These are phyloP conservation scores for Macropis europaea DNA, from an alignment of 2,888 invertebrate species.

Conservation along the genomic window DNA sequence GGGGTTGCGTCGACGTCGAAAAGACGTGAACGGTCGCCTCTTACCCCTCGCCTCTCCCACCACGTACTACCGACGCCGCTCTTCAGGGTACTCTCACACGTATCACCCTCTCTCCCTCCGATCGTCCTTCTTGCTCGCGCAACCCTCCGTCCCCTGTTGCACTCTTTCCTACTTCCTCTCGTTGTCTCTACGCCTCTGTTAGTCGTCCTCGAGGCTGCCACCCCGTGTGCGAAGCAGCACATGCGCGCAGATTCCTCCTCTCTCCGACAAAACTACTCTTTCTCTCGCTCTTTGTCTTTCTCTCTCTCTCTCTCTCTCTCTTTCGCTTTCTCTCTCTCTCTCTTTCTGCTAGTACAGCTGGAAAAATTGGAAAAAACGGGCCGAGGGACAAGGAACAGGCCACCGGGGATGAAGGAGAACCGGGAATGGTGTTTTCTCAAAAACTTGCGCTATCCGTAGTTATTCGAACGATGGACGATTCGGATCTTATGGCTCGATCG, in stretches of 20 bases:
- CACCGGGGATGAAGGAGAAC: not conserved
- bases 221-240: conserved; percentile 35
- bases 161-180: conserved; percentile 26
- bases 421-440: conserved; percentile 30
- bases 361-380: conserved; percentile 47
- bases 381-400: conserved; percentile 33
- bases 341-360: conserved; percentile 40
- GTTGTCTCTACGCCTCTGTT: conserved; percentile 44
- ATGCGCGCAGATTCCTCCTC: conserved; percentile 39
- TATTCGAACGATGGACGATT: too few species aligned
- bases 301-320: too few species aligned
- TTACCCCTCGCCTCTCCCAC: conserved; percentile 21
- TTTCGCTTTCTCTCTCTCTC: conserved; percentile 21
- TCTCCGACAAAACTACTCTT: conserved; percentile 13
- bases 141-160: conserved; percentile 2
- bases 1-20: conserved; percentile 77
- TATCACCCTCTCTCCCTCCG: conserved; percentile 12
- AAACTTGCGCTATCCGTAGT: too few species aligned
- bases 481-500: too few species aligned
- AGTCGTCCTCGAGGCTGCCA: conserved; percentile 42
- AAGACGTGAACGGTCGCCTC: conserved; percentile 67
- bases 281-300: conserved; percentile 6
- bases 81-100: conserved; percentile 49
- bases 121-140: conserved; percentile 25
- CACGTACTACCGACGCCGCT: conserved; percentile 37